Base-by-base conservation (phyloP, 2,888 invertebrate genomes). In the Eumerus sabulonum region DNA sequence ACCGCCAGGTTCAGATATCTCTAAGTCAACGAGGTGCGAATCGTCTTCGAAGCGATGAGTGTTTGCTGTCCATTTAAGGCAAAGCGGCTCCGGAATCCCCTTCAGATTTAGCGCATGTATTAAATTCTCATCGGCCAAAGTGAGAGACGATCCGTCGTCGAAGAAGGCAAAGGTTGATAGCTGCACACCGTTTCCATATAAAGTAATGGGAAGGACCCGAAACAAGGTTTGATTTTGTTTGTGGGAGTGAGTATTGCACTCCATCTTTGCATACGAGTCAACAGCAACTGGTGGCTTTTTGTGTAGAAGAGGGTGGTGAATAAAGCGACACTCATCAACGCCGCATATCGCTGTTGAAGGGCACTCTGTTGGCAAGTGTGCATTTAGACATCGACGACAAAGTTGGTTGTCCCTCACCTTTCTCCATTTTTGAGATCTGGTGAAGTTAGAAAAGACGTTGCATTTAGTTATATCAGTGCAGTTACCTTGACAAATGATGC, bases 81-180 rank as follows among this genome's bases (percentile, higher is more conserved):
- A 44, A 14, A 44, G 14, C 9, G 44, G 44, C 14, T 44, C 13
- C 40, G 40, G 40, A 40, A 40, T n/a, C 11, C 40, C 40, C 9
- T n/a, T 40, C 12, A 40, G 40, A 1, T n/a, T n/a, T 9, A 40
- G n/a, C 40, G 14, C 5, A 2, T 11, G 38, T 18, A 66, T 9
- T 19, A 76, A 50, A 13, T 62, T 64, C 60, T 76, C 68, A 16
- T 81, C 73, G 40, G 60, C 62, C 19, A 82, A 14, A 35, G 81
- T 79, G 42, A 76, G 47, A 35, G 66, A 82, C 9, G 76, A 82
- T 3, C 76, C 81, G 11, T 82, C 76, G 44, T 76, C 62, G 45
- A 82, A 40, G 54, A 82, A 73, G 12, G 67, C 76, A 45, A 50
- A 82, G 16, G 71, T 82, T 54, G 72, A 36, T 38, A 76, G 13